These are phyloP conservation scores for Sarcophaga peregrina DNA, from an alignment of 1,140 invertebrate genomes.

Conservation along the genomic window DNA sequence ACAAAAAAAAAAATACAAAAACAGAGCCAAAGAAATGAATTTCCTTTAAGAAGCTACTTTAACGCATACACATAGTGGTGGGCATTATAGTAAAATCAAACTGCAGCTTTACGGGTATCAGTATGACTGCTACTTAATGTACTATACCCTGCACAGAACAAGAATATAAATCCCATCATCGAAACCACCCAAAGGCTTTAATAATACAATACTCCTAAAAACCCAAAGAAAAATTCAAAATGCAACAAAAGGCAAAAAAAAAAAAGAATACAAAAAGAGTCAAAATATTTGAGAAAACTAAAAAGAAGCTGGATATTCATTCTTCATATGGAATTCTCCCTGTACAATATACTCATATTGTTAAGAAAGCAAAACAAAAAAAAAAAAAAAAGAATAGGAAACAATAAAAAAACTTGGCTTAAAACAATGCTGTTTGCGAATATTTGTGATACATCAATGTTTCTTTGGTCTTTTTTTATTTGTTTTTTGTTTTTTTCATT, in stretches of 20 bases:
- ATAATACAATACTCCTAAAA: background rate
- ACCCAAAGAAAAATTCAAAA: background rate
- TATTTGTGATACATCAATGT: slow-evolving; percentile 22
- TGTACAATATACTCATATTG: background rate
- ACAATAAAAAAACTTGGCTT: background rate
- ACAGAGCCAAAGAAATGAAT: background rate
- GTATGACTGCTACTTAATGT: background rate
- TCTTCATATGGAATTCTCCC: slow-evolving; percentile 12
- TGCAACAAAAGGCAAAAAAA: background rate
- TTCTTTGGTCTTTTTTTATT: background rate
- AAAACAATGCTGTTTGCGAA: slow-evolving; percentile 21
- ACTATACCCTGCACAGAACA: background rate
- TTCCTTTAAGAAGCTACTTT: background rate
- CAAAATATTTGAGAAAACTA: no score
- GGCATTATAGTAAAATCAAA: background rate
- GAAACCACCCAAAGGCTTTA: slow-evolving; percentile 23
- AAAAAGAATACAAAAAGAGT: background rate
- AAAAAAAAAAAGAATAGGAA: background rate
- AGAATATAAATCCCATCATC: slow-evolving; percentile 22
- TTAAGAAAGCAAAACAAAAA: no score
- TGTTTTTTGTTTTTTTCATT: background rate
- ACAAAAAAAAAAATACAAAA: no score
- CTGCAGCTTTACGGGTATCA: background rate
- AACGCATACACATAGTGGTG: slow-evolving; percentile 5
- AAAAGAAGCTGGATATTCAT: background rate